Conservation (phyloP, 2,113 vertebrate species). For the Dipodomys stephensi region DNA sequence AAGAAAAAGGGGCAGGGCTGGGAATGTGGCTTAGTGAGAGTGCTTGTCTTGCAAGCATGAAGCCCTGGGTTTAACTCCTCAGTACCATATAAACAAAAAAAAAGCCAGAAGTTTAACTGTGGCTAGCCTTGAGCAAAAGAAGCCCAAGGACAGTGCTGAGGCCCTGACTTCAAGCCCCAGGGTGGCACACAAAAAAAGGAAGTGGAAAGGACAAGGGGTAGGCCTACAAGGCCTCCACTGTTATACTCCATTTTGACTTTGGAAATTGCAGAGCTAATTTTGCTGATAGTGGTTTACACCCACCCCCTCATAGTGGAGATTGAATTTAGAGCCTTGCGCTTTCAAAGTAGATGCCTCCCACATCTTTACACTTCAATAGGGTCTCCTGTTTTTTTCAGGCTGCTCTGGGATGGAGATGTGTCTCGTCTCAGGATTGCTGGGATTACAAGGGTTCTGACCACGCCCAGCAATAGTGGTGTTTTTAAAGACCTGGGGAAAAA, state of each 20-base stretch:
- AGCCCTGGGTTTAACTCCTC: no score
- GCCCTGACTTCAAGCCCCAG: neutral
- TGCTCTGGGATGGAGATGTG: neutral
- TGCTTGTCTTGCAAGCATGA: no score
- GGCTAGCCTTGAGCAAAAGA: neutral
- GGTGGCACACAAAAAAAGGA: neutral
- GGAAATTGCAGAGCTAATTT: slow-evolving; percentile 20
- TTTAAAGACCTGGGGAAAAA: slow-evolving; percentile 14
- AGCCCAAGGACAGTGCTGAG: neutral
- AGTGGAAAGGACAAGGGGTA: neutral
- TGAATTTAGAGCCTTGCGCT: neutral
- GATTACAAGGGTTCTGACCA: neutral
- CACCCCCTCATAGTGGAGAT: no score
- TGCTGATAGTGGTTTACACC: neutral
- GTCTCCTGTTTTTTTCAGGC: neutral
- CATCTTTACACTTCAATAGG: neutral
- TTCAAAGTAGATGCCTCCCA: neutral
- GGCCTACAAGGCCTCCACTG: neutral
- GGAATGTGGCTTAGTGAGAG: no score
- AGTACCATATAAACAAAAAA: no score
- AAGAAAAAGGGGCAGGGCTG: no score
- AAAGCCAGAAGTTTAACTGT: neutral
- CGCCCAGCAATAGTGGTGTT: neutral
- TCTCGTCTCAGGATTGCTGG: neutral
- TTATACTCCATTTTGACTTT: slow-evolving; percentile 19